phyloP scores from a whole-genome alignment of 2,797 vertebrate species.

The Megalops cyprinoides region DNA sequence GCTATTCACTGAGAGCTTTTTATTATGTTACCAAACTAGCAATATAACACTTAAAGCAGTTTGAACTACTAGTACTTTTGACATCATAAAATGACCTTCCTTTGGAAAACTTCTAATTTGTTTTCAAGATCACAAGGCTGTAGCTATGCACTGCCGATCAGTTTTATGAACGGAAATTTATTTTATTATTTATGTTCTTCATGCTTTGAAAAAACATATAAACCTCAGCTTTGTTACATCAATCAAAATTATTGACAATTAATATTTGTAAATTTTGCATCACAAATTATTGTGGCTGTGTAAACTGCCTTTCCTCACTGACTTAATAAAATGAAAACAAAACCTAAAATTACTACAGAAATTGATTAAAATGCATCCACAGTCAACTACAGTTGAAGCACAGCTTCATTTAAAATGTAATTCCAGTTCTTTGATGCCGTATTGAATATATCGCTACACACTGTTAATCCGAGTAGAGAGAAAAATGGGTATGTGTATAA shows the following conservation, averaged over 20 bases:
- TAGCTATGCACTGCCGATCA: background rate
- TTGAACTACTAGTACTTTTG: conserved; percentile 30
- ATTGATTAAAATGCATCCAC: too few species aligned
- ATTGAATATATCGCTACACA: background rate
- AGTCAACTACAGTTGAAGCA: background rate
- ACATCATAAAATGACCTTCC: background rate
- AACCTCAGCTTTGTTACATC: too few species aligned
- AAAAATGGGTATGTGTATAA: too few species aligned
- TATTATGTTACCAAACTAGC: conserved; percentile 61
- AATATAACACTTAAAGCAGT: conserved; percentile 51
- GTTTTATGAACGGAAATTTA: background rate
- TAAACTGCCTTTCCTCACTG: background rate
- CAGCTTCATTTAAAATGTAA: background rate
- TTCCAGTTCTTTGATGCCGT: conserved; percentile 9
- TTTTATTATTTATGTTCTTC: too few species aligned
- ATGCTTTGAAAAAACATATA: too few species aligned
- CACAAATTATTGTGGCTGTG: background rate
- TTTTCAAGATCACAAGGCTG: background rate
- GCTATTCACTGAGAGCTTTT: conserved; percentile 54
- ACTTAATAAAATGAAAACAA: conserved; percentile 14
- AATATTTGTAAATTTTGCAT: background rate
- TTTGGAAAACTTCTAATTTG: background rate
- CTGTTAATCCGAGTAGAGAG: background rate
- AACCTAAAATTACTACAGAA: background rate
- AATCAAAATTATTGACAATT: too few species aligned